A percentile compares a stretch with the other conserved stretches of the same genome.
Evolutionary conservation across 2,113 vertebrate genomes (phyloP).

Genomic region (Struthio camelus): DNA sequence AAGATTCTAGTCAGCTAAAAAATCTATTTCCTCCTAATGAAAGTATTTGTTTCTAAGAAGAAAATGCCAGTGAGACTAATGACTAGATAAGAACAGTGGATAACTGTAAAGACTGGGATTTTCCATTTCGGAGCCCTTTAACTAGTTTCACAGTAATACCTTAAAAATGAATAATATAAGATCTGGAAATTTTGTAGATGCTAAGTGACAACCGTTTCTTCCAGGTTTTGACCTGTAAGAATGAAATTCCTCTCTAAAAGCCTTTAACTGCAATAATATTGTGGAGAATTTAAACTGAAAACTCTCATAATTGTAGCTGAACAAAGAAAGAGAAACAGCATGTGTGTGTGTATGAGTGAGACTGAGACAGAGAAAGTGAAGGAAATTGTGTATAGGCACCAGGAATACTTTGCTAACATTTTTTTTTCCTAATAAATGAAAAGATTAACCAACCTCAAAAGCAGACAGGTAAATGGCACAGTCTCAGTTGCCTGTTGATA

Average conservation of each 20-base stretch:
- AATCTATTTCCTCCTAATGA: constrained; percentile 43
- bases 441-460: constrained; percentile 17
- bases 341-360: neutral
- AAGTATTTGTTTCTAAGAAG: constrained; percentile 44
- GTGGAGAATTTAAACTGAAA: neutral
- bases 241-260: neutral
- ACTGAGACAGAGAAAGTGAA: neutral
- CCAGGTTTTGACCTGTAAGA: neutral
- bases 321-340: neutral
- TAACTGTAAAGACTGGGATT: neutral
- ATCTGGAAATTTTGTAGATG: neutral
- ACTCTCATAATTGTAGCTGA: neutral
- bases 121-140: constrained; percentile 35
- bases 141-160: neutral
- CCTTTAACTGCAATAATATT: neutral
- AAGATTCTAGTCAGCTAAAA: constrained; percentile 53
- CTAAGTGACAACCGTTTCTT: neutral
- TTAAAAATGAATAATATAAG: constrained; percentile 2
- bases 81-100: constrained; percentile 18
- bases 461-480: neutral
- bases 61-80: neutral
- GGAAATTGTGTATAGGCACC: neutral
- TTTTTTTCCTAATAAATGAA: neutral
- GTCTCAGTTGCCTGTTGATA: neutral
- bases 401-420: neutral